Base-by-base conservation (phyloP, 2,888 invertebrate species). In the Quadroppia sp. region DNA sequence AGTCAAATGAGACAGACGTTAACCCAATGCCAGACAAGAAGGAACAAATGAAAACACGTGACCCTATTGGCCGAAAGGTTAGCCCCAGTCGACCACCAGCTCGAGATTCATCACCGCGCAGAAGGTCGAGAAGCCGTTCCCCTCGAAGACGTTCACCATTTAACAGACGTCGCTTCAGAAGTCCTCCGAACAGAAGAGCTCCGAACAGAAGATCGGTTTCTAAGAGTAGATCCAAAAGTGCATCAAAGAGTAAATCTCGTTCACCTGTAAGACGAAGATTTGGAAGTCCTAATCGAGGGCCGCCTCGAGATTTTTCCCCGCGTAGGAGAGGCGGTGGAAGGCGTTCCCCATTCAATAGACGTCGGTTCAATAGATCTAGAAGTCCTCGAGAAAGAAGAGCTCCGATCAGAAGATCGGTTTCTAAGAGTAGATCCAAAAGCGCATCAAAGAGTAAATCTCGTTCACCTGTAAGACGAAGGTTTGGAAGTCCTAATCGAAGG, bases 201-300 rank as follows among this genome's bases (percentile, higher is more conserved):
- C 32, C 32, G 2, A 74, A 75, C 4, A 36, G 75, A 4, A 59
- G 77, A 17, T 75, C 77, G 30, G 72, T 45, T 20, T 74, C 76
- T 13, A 50, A 71, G 0, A 48, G 72, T 11, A 59, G 67, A 20
- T 40, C 40, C 40, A n/a, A 71, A 28, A 78, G 78, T 11, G 1
- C 45, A 45, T 69, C 69, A 1, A 45, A 71, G 32, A 78, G 78
- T 13, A 77, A 79, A 40, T 76, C 79, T 0, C 74, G 79, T 36
- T 77, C 75, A 40, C 79, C 80, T n/a, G 61, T 61, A 13, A 23
- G 42, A 17, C 61, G 72, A 25, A 59, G 64, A 15, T 72, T 45
- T 64, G 50, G 32, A 7, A 36, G 67, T 17, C n/a, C n/a, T n/a
- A n/a, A n/a, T n/a, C n/a, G n/a, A n/a, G n/a, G n/a, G n/a, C n/a